Conservation (phyloP, 2,113 vertebrate genomes). For the Sialia sialis region DNA sequence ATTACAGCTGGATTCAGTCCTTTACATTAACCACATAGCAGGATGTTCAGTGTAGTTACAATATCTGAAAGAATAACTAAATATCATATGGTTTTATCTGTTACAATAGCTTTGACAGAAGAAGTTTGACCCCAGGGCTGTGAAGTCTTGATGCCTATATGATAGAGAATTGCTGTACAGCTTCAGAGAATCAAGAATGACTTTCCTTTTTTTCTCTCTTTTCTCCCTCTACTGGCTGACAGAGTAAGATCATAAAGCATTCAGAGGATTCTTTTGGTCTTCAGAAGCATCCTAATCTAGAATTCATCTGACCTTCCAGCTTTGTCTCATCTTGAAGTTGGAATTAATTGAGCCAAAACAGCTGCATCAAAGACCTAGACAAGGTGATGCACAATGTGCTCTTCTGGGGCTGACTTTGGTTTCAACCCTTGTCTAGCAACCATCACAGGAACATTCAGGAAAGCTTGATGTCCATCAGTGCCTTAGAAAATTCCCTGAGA, state of each 20-base stretch:
- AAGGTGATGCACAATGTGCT: neutral
- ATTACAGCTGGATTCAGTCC: neutral
- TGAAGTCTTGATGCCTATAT: neutral
- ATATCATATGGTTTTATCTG: neutral
- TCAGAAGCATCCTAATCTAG: neutral
- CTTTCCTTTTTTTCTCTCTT: conserved; percentile 10
- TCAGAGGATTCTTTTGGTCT: neutral
- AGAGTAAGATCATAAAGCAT: neutral
- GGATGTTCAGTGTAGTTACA: neutral
- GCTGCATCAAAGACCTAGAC: neutral
- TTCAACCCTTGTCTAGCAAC: neutral
- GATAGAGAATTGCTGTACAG: neutral
- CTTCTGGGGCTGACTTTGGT: neutral
- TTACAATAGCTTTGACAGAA: neutral
- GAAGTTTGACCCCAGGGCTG: neutral
- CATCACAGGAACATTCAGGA: neutral
- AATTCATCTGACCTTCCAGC: neutral
- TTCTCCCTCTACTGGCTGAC: conserved; percentile 1
- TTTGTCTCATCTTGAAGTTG: neutral
- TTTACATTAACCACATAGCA: neutral
- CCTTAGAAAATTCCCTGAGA: neutral
- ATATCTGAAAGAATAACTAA: neutral
- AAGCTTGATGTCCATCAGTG: rapidly evolving
- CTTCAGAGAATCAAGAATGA: neutral
- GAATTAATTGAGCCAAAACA: neutral